Evolutionary conservation across 2,888 invertebrate species (phyloP), one percentile per base, ranked within the genome.

Genomic region (Ectemnius cavifrons): DNA sequence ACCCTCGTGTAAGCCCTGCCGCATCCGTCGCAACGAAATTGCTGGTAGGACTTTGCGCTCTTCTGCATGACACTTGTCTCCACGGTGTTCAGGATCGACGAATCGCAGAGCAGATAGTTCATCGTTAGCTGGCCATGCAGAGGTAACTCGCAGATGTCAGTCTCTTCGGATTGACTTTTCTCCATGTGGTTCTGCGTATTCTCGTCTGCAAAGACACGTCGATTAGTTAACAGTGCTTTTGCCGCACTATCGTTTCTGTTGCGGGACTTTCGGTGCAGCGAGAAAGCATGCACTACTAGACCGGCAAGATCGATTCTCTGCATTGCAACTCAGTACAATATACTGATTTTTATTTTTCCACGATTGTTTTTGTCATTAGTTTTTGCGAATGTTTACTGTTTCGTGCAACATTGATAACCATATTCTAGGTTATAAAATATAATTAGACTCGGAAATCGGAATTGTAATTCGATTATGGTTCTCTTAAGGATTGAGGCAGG

Each of bases 1-100:
- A 89, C 89, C 16, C 90, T 84, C 27, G 90, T 87, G 78, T 92
- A 91, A 4, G 86, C 82, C 60, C 89, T 87, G 47, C 89, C 89
- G 75, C 91, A 92, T 20, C 86, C 88, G 45, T 83, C 83, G 78
- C 91, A 91, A n/a, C 82, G 82, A 56, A 84, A 87, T 47, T 86
- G 84, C 57, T 79, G 83, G 16, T 75, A 77, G 8, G 71, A 63
- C 16, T 71, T 84, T 2, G 45, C 46, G 63, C 14, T 79, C 14
- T 68, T 81, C 45, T 76, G 82, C 0, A 73, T 27, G 2, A 71
- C 46, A 57, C 64, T 75, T 14, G 80, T 18, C 45, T 85, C 83
- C 6, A 82, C 71, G 20, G 79, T 59, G 61, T 79, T 83, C 49
- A 82, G 66, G 23, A 84, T 82, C 2, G 78, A 73, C 27, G 83